Evolutionary conservation across 1,140 invertebrate genomes (phyloP).

Genomic region (Cryptotermes secundus): DNA sequence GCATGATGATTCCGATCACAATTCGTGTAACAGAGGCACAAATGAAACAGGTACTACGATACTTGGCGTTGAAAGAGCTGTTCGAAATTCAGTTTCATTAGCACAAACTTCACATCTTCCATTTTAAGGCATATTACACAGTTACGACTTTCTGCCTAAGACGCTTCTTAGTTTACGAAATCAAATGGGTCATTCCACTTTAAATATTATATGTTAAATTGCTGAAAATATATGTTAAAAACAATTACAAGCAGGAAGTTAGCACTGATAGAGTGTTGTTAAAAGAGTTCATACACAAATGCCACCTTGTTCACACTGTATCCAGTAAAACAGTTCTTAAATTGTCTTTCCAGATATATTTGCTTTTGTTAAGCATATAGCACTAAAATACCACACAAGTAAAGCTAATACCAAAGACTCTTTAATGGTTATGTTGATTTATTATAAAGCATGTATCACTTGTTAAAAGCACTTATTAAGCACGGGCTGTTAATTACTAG

Average conservation of each 20-base stretch:
- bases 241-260: not conserved
- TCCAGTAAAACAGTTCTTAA: not conserved
- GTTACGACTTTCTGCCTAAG: not conserved
- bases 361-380: not conserved
- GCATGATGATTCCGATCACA: constrained; percentile 46
- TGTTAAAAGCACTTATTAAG: not conserved
- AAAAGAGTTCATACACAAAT: not conserved
- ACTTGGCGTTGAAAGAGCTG: not conserved
- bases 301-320: not conserved
- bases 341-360: not conserved
- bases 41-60: not conserved
- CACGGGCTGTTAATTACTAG: not conserved
- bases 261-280: not conserved
- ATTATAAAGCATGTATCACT: not conserved
- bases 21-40: not conserved
- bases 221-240: not conserved
- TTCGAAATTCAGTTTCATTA: not conserved
- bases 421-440: not conserved
- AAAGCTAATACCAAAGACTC: not conserved
- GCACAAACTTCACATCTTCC: not conserved
- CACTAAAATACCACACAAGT: not conserved
- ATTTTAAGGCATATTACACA: not conserved
- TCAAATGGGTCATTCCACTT: not conserved
- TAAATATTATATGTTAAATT: not conserved
- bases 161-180: not conserved